Percentiles rank a stretch among this genome's conserved stretches.
phyloP scores from a whole-genome alignment of 2,113 vertebrate genomes.

The Vimba vimba region DNA sequence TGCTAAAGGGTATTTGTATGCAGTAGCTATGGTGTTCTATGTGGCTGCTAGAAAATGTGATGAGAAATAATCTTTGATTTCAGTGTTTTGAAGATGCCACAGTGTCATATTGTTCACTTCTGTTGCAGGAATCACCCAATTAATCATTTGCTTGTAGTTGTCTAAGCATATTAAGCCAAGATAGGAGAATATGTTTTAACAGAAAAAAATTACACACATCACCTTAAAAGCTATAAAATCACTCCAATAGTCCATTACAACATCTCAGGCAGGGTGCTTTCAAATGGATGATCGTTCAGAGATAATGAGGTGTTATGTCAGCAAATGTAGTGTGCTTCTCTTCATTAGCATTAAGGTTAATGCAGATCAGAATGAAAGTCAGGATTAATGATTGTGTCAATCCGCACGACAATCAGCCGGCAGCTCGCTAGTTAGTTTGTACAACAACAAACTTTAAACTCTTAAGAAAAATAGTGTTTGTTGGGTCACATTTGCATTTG shows the following conservation, averaged over 20 bases:
- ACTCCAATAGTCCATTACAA: constrained; percentile 9
- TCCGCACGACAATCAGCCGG: background rate
- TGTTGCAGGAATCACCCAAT: background rate
- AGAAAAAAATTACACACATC: background rate
- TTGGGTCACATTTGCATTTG: constrained; percentile 15
- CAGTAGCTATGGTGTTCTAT: background rate
- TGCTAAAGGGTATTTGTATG: too few species aligned
- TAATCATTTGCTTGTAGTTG: constrained; percentile 4
- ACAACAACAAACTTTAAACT: constrained; percentile 5
- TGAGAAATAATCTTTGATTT: background rate
- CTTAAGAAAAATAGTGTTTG: background rate
- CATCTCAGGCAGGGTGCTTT: constrained; percentile 2
- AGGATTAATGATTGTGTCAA: constrained; percentile 27
- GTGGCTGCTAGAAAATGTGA: background rate
- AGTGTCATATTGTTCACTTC: background rate
- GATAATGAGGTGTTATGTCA: constrained; percentile 39
- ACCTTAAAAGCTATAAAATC: constrained; percentile 25
- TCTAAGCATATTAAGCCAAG: background rate
- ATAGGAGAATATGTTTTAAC: background rate
- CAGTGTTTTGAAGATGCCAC: background rate
- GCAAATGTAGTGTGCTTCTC: constrained; percentile 1
- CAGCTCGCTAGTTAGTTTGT: constrained; percentile 1
- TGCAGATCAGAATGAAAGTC: constrained; percentile 19
- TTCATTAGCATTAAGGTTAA: constrained; percentile 37
- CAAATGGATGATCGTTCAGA: constrained; percentile 16